Evolutionary conservation across 2,797 vertebrate species (phyloP).

Genomic region (Pangasius macronema): DNA sequence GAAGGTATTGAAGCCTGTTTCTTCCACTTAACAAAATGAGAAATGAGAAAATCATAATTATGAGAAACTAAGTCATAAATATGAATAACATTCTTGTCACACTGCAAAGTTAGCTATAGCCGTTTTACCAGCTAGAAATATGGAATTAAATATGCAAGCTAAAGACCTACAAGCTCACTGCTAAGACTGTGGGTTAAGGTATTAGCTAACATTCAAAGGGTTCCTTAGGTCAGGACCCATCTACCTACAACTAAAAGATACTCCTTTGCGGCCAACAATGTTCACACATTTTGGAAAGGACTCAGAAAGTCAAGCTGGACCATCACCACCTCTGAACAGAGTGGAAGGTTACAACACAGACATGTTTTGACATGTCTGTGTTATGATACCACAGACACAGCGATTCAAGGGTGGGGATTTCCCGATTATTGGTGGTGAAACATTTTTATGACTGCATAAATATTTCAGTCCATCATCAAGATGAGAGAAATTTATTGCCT

Average conservation of each 20-base stretch:
- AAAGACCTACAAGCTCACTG: not conserved
- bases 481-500: not conserved
- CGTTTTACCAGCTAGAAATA: not conserved
- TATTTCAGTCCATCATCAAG: not conserved
- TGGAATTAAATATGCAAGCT: not conserved
- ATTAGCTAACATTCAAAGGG: not conserved
- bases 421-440: not conserved
- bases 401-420: not conserved
- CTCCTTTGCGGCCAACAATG: not conserved
- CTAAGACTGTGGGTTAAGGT: not conserved
- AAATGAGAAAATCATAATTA: not conserved
- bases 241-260: not conserved
- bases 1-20: not conserved
- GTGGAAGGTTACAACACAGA: too few relatives aligned
- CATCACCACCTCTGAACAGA: not conserved
- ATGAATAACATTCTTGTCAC: too few relatives aligned
- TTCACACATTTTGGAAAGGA: not conserved
- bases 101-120: not conserved
- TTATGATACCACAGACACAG: not conserved
- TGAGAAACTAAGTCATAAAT: not conserved
- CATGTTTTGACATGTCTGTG: not conserved
- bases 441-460: not conserved
- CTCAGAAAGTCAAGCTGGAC: not conserved
- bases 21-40: not conserved
- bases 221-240: not conserved